Evolutionary conservation across 2,113 vertebrate genomes (phyloP).

Genomic region (Empidonax alnorum): DNA sequence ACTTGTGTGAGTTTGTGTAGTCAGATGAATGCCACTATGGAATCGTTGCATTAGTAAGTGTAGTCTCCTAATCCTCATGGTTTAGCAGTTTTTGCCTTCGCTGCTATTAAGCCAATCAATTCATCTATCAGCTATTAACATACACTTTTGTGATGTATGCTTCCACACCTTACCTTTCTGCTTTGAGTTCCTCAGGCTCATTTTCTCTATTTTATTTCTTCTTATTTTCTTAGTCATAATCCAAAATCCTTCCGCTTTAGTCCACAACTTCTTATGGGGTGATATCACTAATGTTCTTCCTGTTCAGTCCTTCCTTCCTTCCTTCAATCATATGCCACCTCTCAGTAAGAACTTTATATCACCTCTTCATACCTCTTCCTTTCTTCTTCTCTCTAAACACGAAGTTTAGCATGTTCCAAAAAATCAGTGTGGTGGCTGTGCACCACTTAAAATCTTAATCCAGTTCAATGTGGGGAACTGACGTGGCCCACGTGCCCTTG

Average conservation of each 20-base stretch:
- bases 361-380: background rate
- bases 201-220: background rate
- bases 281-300: background rate
- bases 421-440: background rate
- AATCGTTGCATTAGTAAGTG: background rate
- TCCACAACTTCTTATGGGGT: background rate
- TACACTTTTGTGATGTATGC: background rate
- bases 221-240: background rate
- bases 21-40: background rate
- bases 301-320: background rate
- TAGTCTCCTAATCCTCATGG: background rate
- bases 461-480: accelerated
- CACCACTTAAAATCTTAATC: background rate
- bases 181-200: background rate
- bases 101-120: background rate
- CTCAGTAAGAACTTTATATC: background rate
- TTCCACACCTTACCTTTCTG: background rate
- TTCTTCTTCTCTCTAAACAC: background rate
- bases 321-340: background rate
- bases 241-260: background rate
- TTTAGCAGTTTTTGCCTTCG: background rate
- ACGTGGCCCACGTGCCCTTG: background rate
- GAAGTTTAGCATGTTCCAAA: background rate
- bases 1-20: background rate
- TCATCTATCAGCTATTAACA: background rate